Evolutionary conservation across 2,113 vertebrate genomes (phyloP), one percentile per base, ranked within the genome.

Genomic region (Vulpes vulpes): DNA sequence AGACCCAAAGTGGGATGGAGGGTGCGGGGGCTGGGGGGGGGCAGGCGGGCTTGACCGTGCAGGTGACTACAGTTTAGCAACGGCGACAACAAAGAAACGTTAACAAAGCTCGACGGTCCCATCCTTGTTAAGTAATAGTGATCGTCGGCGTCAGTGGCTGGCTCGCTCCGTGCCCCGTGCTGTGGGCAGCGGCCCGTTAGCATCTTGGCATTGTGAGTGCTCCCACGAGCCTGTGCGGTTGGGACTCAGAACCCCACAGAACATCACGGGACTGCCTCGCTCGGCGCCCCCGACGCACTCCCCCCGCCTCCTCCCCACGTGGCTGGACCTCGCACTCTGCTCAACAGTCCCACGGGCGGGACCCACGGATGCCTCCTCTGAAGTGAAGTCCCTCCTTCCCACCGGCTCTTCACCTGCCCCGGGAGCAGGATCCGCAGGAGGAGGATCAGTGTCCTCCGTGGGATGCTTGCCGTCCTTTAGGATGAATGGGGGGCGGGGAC

Each of bases 91-190:
- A 43, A 43, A 43, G 43, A 43, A 43, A 6, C 43, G 6, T 79
- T n/a, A 49, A 59, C n/a, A 55, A 49, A 59, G 14, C 35, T 32
- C n/a, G 30, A 15, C 5, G 30, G 17, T 62, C 49, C 9, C 59
- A 69, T 65, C n/a, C 51, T 49, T 17, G n/a, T 32, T n/a, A 71
- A 32, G 27, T 84, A 27, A 64, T 6, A 22, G 35, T 7, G 1
- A 49, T 32, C 20, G 11, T 5, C 30, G n/a, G 1, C 35, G 12
- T 32, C 32, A 3, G 0, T 38, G 25, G 17, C 12, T 7, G 9
- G 51, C 19, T 53, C 64, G 7, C 30, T 65, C 5, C 14, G 8
- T 11, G 7, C 32, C 11, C 23, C 38, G 64, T 60, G 51, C 84
- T 27, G 23, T 22, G 23, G 25, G 22, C 22, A 71, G 76, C 27